Conservation (phyloP, 2,797 vertebrate species). For the Acanthis flammea region DNA sequence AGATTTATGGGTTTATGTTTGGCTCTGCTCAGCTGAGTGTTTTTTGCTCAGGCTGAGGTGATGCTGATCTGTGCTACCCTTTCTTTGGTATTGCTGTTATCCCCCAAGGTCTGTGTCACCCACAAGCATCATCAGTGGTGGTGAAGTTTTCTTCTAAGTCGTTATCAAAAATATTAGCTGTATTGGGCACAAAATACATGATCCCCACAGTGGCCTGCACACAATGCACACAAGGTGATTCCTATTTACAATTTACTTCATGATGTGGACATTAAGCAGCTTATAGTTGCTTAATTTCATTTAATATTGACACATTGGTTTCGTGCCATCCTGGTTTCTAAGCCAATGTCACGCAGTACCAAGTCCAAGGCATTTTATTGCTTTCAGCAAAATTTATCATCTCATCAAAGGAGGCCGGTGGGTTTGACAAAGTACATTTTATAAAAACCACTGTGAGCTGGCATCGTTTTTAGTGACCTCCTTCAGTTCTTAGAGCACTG, state of each 20-base stretch:
- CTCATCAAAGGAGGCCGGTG: background rate
- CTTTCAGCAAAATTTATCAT: background rate
- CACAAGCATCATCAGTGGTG: background rate
- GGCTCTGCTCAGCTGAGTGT: background rate
- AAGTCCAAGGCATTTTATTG: background rate
- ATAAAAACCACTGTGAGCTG: background rate
- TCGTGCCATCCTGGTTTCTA: background rate
- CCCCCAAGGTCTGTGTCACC: background rate
- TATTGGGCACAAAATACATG: background rate
- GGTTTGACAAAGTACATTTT: background rate
- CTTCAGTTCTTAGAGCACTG: background rate
- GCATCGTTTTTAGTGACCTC: background rate
- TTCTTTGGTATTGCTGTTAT: background rate
- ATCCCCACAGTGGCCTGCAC: background rate
- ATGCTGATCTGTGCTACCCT: background rate
- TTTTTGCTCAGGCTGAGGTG: background rate
- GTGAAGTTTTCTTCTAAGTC: background rate
- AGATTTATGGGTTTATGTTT: background rate
- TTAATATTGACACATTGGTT: conserved; percentile 10
- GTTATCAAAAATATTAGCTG: background rate
- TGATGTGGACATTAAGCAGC: background rate
- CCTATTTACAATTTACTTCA: background rate
- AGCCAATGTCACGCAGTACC: background rate
- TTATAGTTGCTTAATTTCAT: conserved; percentile 3
- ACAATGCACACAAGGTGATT: background rate